These are phyloP conservation scores for Drosophila sulfurigaster DNA, from an alignment of 1,140 invertebrate species.

Conservation along the genomic window DNA sequence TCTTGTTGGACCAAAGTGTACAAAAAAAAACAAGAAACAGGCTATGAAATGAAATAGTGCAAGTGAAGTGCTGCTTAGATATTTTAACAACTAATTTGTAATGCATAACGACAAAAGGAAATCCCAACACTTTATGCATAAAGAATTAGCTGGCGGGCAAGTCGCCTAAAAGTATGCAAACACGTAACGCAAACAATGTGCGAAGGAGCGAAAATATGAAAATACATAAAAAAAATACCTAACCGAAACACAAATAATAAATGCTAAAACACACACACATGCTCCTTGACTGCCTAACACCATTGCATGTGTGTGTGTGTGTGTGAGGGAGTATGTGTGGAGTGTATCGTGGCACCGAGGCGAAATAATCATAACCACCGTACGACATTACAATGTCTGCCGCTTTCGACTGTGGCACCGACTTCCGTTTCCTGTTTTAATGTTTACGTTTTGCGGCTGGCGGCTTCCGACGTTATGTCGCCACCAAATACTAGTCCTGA, in stretches of 20 bases:
- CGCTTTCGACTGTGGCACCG: slow-evolving; percentile 46
- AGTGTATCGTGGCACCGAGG: slow-evolving; percentile 33
- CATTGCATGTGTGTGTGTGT: neutral
- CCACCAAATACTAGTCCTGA: slow-evolving; percentile 24
- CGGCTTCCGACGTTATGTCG: slow-evolving; percentile 34
- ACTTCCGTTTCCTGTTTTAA: slow-evolving; percentile 80
- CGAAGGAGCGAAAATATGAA: slow-evolving; percentile 28
- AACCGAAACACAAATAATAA: slow-evolving; percentile 44
- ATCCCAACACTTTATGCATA: slow-evolving; percentile 65
- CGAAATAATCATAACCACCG: slow-evolving; percentile 75
- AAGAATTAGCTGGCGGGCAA: slow-evolving; percentile 51
- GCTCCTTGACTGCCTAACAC: slow-evolving; percentile 1
- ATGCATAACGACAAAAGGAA: slow-evolving; percentile 57
- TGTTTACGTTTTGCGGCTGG: slow-evolving; percentile 77
- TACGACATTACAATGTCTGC: slow-evolving; percentile 61
- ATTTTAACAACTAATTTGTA: slow-evolving; percentile 52
- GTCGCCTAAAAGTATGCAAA: slow-evolving; percentile 41
- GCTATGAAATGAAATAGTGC: slow-evolving; percentile 20
- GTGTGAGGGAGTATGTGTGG: neutral
- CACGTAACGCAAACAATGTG: slow-evolving; percentile 53
- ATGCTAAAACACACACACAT: slow-evolving; percentile 32
- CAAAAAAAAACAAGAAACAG: slow-evolving; percentile 20
- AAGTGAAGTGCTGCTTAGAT: slow-evolving; percentile 24
- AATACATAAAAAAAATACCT: slow-evolving; percentile 18
- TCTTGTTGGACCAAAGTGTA: neutral